Conservation (phyloP, 2,113 vertebrate species). For the Myxocyprinus asiaticus region DNA sequence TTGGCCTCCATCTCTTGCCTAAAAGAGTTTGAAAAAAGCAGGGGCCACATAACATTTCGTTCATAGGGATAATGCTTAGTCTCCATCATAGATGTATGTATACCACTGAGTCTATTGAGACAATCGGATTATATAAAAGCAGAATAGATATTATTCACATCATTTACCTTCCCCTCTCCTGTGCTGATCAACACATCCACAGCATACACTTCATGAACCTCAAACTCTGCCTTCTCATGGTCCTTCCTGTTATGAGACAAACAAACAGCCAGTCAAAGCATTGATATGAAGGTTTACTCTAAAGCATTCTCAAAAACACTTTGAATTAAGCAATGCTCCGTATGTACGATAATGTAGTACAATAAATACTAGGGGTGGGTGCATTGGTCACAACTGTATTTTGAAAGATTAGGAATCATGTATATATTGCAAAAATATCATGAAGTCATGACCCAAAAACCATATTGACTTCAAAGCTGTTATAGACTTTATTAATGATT, state of each 20-base stretch:
- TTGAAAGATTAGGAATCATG: too few species aligned
- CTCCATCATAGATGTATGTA: too few species aligned
- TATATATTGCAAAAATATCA: too few species aligned
- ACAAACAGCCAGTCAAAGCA: neutral
- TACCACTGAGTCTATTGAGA: too few species aligned
- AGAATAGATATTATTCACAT: too few species aligned
- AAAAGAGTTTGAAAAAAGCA: neutral
- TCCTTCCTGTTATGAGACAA: constrained; percentile 82
- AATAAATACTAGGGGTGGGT: neutral
- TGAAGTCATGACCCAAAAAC: too few species aligned
- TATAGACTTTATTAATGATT: too few species aligned
- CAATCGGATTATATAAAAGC: too few species aligned
- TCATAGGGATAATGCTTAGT: too few species aligned
- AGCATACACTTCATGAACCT: constrained; percentile 97
- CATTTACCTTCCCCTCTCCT: constrained; percentile 92
- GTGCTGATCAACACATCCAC: constrained; percentile 97
- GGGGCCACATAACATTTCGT: neutral
- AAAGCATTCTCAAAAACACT: neutral
- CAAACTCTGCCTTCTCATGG: constrained; percentile 97
- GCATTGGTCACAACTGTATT: too few species aligned
- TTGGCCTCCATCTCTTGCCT: constrained; percentile 94
- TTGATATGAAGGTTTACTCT: neutral
- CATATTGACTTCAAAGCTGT: too few species aligned
- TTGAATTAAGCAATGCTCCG: neutral
- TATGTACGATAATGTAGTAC: neutral